Evolutionary conservation across 2,888 invertebrate species (phyloP).

Genomic region (Monopis laevigella): DNA sequence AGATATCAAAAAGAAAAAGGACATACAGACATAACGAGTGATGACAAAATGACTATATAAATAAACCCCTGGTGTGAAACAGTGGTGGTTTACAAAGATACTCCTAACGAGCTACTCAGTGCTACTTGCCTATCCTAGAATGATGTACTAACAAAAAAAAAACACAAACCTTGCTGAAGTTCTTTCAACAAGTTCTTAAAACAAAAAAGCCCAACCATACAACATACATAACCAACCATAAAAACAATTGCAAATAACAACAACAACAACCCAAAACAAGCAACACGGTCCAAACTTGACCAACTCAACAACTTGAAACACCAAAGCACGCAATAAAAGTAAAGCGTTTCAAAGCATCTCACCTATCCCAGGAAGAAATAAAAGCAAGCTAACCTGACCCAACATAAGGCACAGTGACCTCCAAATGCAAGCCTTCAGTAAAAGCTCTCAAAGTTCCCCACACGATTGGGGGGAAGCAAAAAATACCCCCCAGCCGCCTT

Average conservation of each 20-base stretch:
- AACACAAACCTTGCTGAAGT: too few species aligned
- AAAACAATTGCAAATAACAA: not conserved
- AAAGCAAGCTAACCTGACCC: slow-evolving; percentile 1
- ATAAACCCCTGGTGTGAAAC: too few species aligned
- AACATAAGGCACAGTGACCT: slow-evolving; percentile 47
- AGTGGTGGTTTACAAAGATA: too few species aligned
- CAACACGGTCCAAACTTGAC: not conserved
- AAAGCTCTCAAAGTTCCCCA: slow-evolving; percentile 51
- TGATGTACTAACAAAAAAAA: too few species aligned
- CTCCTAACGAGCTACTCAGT: too few species aligned
- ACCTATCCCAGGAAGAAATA: not conserved
- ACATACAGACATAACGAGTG: not conserved
- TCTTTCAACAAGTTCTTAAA: too few species aligned
- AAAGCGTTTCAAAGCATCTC: not conserved
- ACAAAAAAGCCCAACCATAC: too few species aligned
- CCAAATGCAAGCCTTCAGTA: slow-evolving; percentile 57
- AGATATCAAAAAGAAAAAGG: slow-evolving; percentile 1
- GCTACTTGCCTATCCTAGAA: too few species aligned
- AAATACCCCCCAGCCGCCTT: slow-evolving; percentile 50
- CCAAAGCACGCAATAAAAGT: not conserved
- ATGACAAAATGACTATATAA: too few species aligned
- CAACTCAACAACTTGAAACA: not conserved
- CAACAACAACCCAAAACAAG: not conserved
- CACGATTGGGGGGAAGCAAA: slow-evolving; percentile 63
- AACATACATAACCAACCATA: too few species aligned